Evolutionary conservation across 2,797 vertebrate species (phyloP).

Genomic region (Eulemur albifrons): DNA sequence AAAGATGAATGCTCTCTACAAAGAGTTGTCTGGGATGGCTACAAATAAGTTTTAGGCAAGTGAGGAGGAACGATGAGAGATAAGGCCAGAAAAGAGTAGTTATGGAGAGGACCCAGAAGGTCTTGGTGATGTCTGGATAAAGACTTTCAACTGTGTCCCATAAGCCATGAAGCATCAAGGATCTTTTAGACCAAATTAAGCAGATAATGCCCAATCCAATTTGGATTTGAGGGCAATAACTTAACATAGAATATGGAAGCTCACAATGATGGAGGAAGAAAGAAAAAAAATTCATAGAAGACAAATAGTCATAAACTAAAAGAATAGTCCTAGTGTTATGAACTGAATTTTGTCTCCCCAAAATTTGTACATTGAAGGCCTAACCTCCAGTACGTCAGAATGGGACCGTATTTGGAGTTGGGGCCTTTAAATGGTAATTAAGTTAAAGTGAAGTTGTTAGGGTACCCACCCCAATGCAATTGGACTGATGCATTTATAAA

Average conservation of each 20-base stretch:
- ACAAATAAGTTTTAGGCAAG: neutral
- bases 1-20: neutral
- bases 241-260: neutral
- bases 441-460: neutral
- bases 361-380: neutral
- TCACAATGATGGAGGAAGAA: neutral
- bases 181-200: neutral
- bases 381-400: neutral
- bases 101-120: neutral
- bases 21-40: neutral
- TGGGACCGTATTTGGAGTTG: neutral
- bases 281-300: neutral
- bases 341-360: neutral
- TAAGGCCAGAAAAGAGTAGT: neutral
- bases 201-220: neutral
- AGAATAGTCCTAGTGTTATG: neutral
- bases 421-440: neutral
- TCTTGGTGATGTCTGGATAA: neutral
- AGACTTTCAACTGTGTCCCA: neutral
- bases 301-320: neutral
- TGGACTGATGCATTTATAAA: neutral
- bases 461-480: neutral
- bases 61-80: neutral
- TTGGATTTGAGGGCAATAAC: constrained; percentile 38
- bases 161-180: neutral